A percentile compares a stretch with the other conserved stretches of the same genome.
Conservation (phyloP, 1,140 invertebrate species). For the Sarcophaga bullata region DNA sequence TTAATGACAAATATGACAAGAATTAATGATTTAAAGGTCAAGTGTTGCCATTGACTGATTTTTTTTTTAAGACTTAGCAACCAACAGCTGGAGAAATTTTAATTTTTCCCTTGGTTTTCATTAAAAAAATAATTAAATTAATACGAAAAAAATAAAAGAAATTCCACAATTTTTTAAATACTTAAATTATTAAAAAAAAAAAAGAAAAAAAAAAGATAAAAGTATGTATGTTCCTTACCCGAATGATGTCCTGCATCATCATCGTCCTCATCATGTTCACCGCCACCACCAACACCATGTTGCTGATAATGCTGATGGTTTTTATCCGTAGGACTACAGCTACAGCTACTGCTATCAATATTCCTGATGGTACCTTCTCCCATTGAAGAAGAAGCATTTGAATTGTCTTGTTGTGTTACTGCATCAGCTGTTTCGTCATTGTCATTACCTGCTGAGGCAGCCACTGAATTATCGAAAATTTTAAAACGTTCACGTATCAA, state of each 20-base stretch:
- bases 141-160: too few species aligned
- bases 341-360: conserved; percentile 38
- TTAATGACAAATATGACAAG: neutral
- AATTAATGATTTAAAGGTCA: neutral
- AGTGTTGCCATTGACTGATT: too few species aligned
- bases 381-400: neutral
- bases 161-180: too few species aligned
- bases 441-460: neutral
- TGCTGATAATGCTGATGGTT: neutral
- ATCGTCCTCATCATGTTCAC: conserved; percentile 47
- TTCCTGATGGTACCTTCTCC: conserved; percentile 30
- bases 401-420: conserved; percentile 34
- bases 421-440: neutral
- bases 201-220: too few species aligned
- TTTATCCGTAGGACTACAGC: conserved; percentile 18
- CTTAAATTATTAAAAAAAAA: too few species aligned
- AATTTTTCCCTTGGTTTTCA: too few species aligned
- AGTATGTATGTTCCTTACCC: conserved; percentile 54
- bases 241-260: conserved; percentile 66
- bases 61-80: too few species aligned
- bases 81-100: too few species aligned
- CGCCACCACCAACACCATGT: too few species aligned
- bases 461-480: conserved; percentile 55
- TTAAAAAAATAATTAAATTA: too few species aligned
- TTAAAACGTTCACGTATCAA: conserved; percentile 63